Evolutionary conservation across 2,113 vertebrate species (phyloP), one percentile per base, ranked within the genome.

Genomic region (Cyphomyrus plagiostoma): DNA sequence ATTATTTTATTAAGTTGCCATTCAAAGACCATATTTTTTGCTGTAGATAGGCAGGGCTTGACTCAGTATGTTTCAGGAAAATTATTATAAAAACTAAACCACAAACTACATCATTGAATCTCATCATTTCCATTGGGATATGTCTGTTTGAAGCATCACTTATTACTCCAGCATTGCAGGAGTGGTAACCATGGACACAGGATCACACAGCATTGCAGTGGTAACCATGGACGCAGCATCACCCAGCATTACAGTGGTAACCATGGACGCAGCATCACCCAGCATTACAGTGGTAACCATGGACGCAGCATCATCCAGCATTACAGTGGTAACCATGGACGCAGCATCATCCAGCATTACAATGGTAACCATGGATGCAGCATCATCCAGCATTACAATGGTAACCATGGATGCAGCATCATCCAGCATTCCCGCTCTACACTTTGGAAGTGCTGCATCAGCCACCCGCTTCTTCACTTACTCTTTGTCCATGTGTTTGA

Each of bases 401-500:
- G 11, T 15, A 52, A 52, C 50, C 5, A 56, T 21, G 53, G 53
- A 66, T 1, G 0, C 62, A 66, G n/a, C 62, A 70, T 70, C 62
- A 70, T 10, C 3, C 62, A 13, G 62, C n/a, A 70, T 4, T 30
- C 3, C n/a, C 26, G 3, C 62, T 70, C 3, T 70, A 70, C 62
- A 70, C 19, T 82, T 21, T 19, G 35, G 7, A 48, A 48, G 45
- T 46, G 39, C 45, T 84, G 45, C 8, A 48, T 84, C 21, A 46
- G 48, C 46, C 23, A 46, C 17, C 5, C 8, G 23, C 15, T 23
- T 30, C 7, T 26, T 83, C 58, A 35, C 95, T 95, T 94, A 96
- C 96, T 96, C 95, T 94, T 96, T 96, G 93, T 96, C 95, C 30
- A 96, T 85, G 93, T 96, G 94, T 89, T 93, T 94, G 90, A 96